phyloP scores from a whole-genome alignment of 2,113 vertebrate species.

The Pavo muticus region DNA sequence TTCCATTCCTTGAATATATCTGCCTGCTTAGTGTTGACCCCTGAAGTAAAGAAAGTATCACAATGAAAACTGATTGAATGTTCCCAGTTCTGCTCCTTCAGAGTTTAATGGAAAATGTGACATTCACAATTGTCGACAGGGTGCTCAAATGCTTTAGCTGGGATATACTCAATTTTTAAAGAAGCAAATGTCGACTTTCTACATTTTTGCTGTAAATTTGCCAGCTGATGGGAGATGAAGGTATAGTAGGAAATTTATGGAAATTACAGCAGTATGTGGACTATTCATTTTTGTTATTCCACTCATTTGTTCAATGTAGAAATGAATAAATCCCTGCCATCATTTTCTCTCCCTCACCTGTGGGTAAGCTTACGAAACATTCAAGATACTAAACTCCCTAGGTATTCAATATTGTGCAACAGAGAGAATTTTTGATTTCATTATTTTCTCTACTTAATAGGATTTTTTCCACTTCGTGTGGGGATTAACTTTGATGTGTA shows the following conservation, averaged over 20 bases:
- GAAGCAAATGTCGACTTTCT: neutral
- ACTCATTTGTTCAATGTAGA: neutral
- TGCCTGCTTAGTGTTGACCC: neutral
- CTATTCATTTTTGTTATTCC: neutral
- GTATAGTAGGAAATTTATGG: neutral
- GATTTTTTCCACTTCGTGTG: neutral
- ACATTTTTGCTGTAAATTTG: neutral
- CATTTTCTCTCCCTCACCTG: neutral
- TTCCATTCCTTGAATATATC: neutral
- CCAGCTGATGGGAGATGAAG: neutral
- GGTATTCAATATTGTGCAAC: neutral
- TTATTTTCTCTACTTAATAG: neutral
- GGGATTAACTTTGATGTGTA: neutral
- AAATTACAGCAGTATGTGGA: neutral
- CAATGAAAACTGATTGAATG: neutral
- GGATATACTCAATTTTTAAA: neutral
- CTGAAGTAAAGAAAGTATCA: neutral
- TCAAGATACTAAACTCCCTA: neutral
- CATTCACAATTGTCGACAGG: fast-evolving
- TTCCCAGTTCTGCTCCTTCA: neutral
- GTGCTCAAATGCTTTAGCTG: neutral
- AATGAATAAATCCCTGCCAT: neutral
- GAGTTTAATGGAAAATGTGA: neutral
- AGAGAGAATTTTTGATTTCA: neutral
- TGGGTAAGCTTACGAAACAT: neutral